phyloP scores from a whole-genome alignment of 2,888 invertebrate genomes.

The Loripinus fragilis region DNA sequence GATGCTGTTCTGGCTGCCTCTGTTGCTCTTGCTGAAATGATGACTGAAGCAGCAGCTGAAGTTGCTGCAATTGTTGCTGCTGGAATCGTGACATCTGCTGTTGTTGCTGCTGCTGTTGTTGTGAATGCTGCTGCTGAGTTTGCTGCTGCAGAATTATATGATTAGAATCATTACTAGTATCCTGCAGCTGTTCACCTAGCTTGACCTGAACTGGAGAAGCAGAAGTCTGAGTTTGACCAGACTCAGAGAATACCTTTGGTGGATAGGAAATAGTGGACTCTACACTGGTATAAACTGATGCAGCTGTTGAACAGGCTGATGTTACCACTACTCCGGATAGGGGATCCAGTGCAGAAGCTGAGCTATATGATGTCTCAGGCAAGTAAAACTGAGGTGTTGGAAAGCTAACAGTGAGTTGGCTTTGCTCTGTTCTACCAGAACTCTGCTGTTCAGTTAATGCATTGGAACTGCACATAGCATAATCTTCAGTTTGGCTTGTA shows the following conservation, averaged over 20 bases:
- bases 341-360: background rate
- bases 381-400: background rate
- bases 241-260: background rate
- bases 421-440: background rate
- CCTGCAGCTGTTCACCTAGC: too few relatives aligned
- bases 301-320: background rate
- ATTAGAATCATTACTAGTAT: too few relatives aligned
- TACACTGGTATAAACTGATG: background rate
- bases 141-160: background rate
- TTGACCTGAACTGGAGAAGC: background rate
- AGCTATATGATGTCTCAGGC: background rate
- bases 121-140: background rate
- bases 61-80: background rate
- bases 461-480: too few relatives aligned
- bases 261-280: background rate
- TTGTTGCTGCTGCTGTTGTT: background rate
- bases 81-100: background rate
- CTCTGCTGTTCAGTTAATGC: background rate
- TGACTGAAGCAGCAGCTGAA: background rate
- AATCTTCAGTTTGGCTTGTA: background rate
- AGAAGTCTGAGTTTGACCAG: background rate
- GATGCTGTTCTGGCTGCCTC: background rate
- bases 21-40: background rate
- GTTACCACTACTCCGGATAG: background rate
- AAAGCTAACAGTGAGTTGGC: background rate